A percentile compares a stretch with the other conserved stretches of the same genome.
Evolutionary conservation across 2,888 invertebrate genomes (phyloP).

Genomic region (Parasteatoda lunata): DNA sequence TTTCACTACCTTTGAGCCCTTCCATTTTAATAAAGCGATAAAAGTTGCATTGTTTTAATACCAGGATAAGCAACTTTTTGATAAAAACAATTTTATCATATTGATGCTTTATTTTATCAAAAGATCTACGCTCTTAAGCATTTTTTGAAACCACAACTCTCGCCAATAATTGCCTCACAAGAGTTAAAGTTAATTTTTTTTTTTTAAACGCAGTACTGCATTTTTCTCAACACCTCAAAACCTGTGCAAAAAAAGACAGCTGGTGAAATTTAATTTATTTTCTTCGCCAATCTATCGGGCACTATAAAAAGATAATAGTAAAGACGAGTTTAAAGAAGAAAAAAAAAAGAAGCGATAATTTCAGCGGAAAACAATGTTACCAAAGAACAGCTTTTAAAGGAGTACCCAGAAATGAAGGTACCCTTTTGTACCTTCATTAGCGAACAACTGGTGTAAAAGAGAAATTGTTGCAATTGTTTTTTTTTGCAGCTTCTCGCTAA

Average conservation of each 20-base stretch:
- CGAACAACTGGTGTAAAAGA: constrained; percentile 56
- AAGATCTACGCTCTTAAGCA: too few relatives aligned
- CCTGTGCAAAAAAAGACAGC: not conserved
- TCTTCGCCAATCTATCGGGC: constrained; percentile 10
- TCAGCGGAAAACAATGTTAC: constrained; percentile 38
- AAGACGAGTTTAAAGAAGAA: constrained; percentile 1
- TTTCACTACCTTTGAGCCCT: too few relatives aligned
- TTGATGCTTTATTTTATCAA: too few relatives aligned
- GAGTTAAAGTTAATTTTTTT: too few relatives aligned
- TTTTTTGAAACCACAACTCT: too few relatives aligned
- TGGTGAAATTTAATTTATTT: constrained; percentile 15
- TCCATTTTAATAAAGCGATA: too few relatives aligned
- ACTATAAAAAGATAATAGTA: constrained; percentile 1
- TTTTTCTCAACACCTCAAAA: not conserved
- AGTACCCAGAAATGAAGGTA: constrained; percentile 4
- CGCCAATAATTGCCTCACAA: too few relatives aligned
- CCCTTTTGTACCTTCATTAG: constrained; percentile 55
- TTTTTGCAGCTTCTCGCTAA: constrained; percentile 33
- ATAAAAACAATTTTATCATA: too few relatives aligned
- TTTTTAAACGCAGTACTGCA: too few relatives aligned
- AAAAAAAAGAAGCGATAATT: constrained; percentile 49
- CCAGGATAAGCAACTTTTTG: too few relatives aligned
- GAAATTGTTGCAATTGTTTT: constrained; percentile 60
- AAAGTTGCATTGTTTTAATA: too few relatives aligned
- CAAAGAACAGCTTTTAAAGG: constrained; percentile 24